Evolutionary conservation across 2,797 vertebrate species (phyloP).

Genomic region (Neoniphon sammara): DNA sequence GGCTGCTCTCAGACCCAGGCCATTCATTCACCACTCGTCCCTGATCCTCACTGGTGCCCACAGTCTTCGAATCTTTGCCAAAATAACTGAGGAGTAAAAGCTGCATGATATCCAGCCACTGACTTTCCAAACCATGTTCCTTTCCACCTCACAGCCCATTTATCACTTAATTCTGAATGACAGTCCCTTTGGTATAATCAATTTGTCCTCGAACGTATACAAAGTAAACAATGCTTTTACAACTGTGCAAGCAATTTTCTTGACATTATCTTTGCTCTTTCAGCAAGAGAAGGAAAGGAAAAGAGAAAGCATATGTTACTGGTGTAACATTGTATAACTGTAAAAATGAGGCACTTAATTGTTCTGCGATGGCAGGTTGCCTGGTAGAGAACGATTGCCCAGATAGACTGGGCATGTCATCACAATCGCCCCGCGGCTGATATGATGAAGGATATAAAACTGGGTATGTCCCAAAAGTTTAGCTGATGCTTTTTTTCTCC

Average conservation of each 20-base stretch:
- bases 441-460: constrained; percentile 49
- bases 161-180: constrained; percentile 4
- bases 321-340: constrained; percentile 21
- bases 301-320: constrained; percentile 14
- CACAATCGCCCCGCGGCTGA: constrained; percentile 43
- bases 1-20: constrained; percentile 7
- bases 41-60: constrained; percentile 54
- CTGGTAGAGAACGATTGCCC: constrained; percentile 36
- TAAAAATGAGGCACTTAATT: constrained; percentile 29
- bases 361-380: constrained; percentile 35
- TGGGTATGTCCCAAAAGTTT: constrained; percentile 46
- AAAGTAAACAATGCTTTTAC: constrained; percentile 1
- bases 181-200: constrained; percentile 8
- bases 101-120: constrained; percentile 18
- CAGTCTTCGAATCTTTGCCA: constrained; percentile 55
- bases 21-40: constrained; percentile 13
- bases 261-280: constrained; percentile 7
- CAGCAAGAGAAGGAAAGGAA: constrained; percentile 12
- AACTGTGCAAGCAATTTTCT: not conserved
- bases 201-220: not conserved
- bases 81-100: constrained; percentile 40
- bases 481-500: constrained; percentile 22
- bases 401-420: constrained; percentile 51
- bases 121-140: constrained; percentile 33
- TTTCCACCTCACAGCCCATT: constrained; percentile 23